Evolutionary conservation across 2,888 invertebrate species (phyloP).

Genomic region (Eurytoma californica): DNA sequence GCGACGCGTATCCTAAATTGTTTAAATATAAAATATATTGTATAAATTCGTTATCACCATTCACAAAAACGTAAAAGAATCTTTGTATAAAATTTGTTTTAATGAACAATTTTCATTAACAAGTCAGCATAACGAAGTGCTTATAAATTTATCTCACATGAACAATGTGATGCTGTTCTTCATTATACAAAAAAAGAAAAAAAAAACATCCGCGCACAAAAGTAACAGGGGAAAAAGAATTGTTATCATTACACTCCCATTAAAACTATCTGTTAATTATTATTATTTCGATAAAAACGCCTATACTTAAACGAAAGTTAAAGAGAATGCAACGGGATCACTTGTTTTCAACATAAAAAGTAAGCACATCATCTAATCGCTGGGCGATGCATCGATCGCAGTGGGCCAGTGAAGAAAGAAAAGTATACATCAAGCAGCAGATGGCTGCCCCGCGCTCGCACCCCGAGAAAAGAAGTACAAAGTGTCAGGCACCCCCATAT

Average conservation of each 20-base stretch:
- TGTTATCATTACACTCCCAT: conserved; percentile 40
- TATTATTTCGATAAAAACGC: conserved; percentile 32
- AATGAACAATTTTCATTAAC: conserved; percentile 51
- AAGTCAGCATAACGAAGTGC: conserved; percentile 53
- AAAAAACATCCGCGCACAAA: too few species aligned
- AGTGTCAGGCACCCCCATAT: too few species aligned
- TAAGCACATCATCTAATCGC: conserved; percentile 46
- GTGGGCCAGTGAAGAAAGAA: conserved; percentile 2
- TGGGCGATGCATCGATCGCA: conserved; percentile 43
- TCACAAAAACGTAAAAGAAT: conserved; percentile 49
- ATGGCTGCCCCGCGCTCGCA: too few species aligned
- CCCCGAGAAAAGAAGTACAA: too few species aligned
- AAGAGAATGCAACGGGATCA: conserved; percentile 42
- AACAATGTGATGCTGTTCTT: conserved; percentile 54
- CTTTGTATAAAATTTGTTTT: conserved; percentile 47
- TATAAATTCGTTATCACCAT: conserved; percentile 42
- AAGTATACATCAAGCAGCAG: too few species aligned
- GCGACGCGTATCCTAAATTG: conserved; percentile 17
- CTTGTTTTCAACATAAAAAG: conserved; percentile 26
- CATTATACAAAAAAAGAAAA: conserved; percentile 41
- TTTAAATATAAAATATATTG: conserved; percentile 53
- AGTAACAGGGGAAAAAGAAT: too few species aligned
- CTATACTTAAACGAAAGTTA: conserved; percentile 15
- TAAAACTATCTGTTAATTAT: conserved; percentile 8
- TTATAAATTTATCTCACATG: conserved; percentile 39